A percentile compares a stretch with the other conserved stretches of the same genome.
Evolutionary conservation across 2,113 vertebrate species (phyloP).

Genomic region (Leucopsar rothschildi): DNA sequence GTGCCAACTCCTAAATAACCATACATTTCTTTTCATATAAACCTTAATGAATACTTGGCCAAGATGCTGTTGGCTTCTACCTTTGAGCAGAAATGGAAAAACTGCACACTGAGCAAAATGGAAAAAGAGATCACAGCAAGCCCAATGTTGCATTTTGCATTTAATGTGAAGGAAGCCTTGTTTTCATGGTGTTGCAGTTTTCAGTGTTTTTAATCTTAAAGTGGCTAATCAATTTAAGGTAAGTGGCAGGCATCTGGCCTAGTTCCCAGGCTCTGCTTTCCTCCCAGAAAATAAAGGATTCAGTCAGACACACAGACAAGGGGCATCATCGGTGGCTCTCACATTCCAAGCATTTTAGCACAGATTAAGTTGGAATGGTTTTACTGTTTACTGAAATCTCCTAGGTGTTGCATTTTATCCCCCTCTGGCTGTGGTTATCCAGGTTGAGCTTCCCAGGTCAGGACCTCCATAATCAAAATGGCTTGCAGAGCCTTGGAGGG

Average conservation of each 20-base stretch:
- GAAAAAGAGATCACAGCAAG: constrained; percentile 74
- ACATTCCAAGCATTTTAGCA: constrained; percentile 79
- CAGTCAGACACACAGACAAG: constrained; percentile 76
- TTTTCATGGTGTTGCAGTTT: constrained; percentile 69
- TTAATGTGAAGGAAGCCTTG: constrained; percentile 75
- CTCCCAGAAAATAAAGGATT: constrained; percentile 74
- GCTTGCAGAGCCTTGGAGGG: constrained; percentile 27
- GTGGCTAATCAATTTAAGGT: constrained; percentile 78
- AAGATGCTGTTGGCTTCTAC: constrained; percentile 72
- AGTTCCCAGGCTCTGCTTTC: constrained; percentile 77
- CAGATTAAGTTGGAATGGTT: constrained; percentile 81
- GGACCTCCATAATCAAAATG: constrained; percentile 60
- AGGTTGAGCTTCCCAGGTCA: constrained; percentile 73
- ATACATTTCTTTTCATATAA: constrained; percentile 76
- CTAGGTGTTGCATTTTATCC: constrained; percentile 77
- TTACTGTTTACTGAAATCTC: constrained; percentile 78
- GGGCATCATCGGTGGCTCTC: constrained; percentile 73
- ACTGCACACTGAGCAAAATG: constrained; percentile 57
- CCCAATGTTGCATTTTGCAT: constrained; percentile 67
- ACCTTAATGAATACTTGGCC: constrained; percentile 75
- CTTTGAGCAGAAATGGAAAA: constrained; percentile 70
- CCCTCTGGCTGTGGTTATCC: constrained; percentile 59
- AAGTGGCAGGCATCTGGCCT: constrained; percentile 78
- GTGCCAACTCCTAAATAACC: constrained; percentile 72
- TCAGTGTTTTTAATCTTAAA: constrained; percentile 74